Evolutionary conservation across 2,797 vertebrate species (phyloP), one percentile per base, ranked within the genome.

Genomic region (Phaenicophaeus curvirostris): DNA sequence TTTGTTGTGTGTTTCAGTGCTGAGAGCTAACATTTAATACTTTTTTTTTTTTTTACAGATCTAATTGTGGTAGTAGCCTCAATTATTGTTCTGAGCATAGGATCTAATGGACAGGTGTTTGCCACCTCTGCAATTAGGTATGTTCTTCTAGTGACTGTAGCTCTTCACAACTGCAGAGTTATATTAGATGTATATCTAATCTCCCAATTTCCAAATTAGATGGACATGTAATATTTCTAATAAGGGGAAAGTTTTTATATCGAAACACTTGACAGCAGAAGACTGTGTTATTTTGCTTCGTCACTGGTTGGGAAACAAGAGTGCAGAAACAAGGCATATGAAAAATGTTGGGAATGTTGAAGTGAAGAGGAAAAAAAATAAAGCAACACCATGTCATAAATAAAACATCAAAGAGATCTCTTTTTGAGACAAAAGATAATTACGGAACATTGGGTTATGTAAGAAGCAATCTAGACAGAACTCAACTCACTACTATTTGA

Each of bases 111-210:
- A 23, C 99, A 99, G 71, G 98, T 99, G 71, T 99, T 99, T 87
- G 99, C 99, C 83, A 99, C 98, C 2, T 99, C 99, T 91, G 98
- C 98, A 63, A 99, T 99, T 97, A 98, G 99, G 98, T 99, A 95
- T 21, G 87, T 85, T 61, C 28, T 78, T 30, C 35, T 54, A 35
- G 33, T 35, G 31, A 5, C 37, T 68, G 54, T 51, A 89, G 44
- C 18, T 79, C 35, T 85, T 68, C 41, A 31, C 13, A 79, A 0
- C 15, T 7, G 8, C 57, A 54, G 33, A 39, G 73, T 17, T 53
- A 21, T 30, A 10, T 46, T 33, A 27, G 5, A 25, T 21, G 16
- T 42, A 2, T 25, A 14, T 31, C 41, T 91, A 18, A 44, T 46
- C 65, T 80, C 23, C 35, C 14, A 20, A 3, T 72, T 91, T 65